Evolutionary conservation across 2,113 vertebrate genomes (phyloP).

Genomic region (Desmodus rotundus): DNA sequence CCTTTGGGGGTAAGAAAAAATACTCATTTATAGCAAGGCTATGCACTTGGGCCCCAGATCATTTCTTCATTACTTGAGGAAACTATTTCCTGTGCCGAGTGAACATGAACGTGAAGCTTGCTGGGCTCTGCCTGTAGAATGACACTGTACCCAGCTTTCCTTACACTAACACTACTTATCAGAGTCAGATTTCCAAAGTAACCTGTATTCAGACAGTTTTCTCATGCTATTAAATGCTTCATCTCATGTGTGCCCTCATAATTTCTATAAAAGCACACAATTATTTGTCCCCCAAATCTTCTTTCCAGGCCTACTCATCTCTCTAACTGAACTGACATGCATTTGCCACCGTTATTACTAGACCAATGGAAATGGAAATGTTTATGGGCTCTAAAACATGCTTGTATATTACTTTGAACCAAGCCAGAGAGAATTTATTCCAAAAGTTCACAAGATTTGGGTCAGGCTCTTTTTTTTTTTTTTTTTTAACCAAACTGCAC

Average conservation of each 20-base stretch:
- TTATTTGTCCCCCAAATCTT: not conserved
- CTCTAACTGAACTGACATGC: not conserved
- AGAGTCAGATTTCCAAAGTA: not conserved
- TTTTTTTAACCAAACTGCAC: not conserved
- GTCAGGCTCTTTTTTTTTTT: not conserved
- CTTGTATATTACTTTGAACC: not conserved
- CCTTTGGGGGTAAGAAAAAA: not conserved
- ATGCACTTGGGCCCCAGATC: not conserved
- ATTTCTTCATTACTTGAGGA: not conserved
- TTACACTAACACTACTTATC: not conserved
- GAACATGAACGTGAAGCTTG: not conserved
- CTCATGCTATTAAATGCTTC: not conserved
- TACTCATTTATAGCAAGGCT: not conserved
- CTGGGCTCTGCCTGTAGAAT: not conserved
- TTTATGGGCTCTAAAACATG: not conserved
- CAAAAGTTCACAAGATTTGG: not conserved
- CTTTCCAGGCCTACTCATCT: not conserved
- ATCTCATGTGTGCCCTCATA: not conserved
- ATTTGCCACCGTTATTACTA: not conserved
- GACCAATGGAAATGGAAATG: not conserved
- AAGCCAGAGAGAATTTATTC: not conserved
- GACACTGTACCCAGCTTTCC: not conserved
- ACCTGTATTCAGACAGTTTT: not conserved
- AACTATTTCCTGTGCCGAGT: not conserved
- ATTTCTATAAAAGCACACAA: not conserved